Conservation (phyloP, 2,888 invertebrate genomes). For the Trichopria drosophilae region DNA sequence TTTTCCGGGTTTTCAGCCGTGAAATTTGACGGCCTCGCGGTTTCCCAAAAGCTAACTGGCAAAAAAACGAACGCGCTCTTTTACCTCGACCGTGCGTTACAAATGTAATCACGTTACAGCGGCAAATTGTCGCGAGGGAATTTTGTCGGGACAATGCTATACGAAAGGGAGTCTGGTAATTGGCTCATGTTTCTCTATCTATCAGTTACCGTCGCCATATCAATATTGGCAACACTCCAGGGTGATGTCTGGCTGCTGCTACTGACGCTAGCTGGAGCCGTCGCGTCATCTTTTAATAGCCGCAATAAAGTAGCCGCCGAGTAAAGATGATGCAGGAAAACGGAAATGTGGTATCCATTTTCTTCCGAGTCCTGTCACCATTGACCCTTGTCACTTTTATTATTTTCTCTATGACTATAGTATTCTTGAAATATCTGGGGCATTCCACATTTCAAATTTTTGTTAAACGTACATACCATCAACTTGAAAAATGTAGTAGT, state of each 20-base stretch:
- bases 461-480: too few species aligned
- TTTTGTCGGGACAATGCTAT: too few species aligned
- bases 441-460: too few species aligned
- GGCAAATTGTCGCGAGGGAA: constrained; percentile 1
- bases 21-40: too few species aligned
- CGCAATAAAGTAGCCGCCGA: constrained; percentile 37
- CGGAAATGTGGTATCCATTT: constrained; percentile 25
- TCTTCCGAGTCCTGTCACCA: constrained; percentile 10
- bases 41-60: too few species aligned
- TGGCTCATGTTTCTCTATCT: constrained; percentile 39
- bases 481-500: too few species aligned
- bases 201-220: constrained; percentile 40
- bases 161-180: constrained; percentile 36
- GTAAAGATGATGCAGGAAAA: constrained; percentile 21
- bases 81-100: constrained; percentile 8
- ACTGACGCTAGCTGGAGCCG: constrained; percentile 15
- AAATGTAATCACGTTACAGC: constrained; percentile 21
- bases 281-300: constrained; percentile 47
- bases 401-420: too few species aligned
- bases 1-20: too few species aligned
- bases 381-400: too few species aligned
- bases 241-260: neutral
- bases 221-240: constrained; percentile 47
- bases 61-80: too few species aligned
- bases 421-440: too few species aligned